Conservation (phyloP, 2,797 vertebrate genomes). For the Sternotherus odoratus region DNA sequence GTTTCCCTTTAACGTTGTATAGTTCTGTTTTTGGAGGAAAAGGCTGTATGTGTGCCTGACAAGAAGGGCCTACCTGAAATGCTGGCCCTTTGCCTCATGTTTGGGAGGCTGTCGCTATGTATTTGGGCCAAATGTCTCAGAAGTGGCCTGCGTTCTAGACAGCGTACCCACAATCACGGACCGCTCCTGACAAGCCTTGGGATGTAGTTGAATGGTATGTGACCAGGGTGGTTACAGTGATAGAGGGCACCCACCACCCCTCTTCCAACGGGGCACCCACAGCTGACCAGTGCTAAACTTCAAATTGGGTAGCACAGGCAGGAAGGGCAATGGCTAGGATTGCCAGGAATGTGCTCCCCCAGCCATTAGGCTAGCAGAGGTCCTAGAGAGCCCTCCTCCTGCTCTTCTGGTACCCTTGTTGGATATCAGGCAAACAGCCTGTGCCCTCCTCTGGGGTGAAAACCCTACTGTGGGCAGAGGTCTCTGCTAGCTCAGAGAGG, state of each 20-base stretch:
- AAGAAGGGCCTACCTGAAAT: neutral
- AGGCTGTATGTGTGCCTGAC: neutral
- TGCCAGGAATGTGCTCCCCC: neutral
- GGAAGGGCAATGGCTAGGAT: neutral
- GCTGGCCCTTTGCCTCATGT: neutral
- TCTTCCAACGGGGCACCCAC: neutral
- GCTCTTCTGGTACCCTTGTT: neutral
- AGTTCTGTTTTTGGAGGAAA: neutral
- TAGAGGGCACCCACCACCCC: neutral
- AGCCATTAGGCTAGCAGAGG: neutral
- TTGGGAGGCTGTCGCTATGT: neutral
- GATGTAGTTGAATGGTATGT: neutral
- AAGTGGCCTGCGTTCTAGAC: neutral
- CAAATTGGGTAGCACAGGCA: neutral
- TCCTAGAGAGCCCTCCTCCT: neutral
- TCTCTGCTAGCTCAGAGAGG: neutral
- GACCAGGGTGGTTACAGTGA: neutral
- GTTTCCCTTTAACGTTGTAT: neutral
- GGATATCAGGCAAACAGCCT: neutral
- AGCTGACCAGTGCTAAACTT: neutral
- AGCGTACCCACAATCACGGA: neutral
- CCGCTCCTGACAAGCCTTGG: neutral
- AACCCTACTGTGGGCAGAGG: neutral
- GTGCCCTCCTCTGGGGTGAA: neutral
- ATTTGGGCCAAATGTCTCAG: neutral